These are phyloP conservation scores for Centropus bengalensis DNA, from an alignment of 2,113 vertebrate genomes.

Conservation along the genomic window DNA sequence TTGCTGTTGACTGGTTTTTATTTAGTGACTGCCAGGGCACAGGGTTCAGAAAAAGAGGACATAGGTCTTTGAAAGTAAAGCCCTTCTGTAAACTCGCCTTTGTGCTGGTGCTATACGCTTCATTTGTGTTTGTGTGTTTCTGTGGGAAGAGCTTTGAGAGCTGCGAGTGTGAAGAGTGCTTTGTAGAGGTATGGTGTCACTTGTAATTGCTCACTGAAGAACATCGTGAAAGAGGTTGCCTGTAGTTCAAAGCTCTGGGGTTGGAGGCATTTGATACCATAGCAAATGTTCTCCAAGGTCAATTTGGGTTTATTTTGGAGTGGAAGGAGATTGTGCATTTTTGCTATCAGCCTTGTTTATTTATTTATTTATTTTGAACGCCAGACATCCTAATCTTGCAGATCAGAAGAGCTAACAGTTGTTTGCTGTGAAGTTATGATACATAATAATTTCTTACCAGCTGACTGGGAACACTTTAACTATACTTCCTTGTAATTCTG, in stretches of 20 bases:
- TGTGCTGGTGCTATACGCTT: background rate
- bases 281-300: background rate
- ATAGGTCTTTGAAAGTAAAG: background rate
- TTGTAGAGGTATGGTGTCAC: background rate
- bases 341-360: background rate
- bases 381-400: background rate
- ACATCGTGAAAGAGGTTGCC: background rate
- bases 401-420: background rate
- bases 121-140: background rate
- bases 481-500: background rate
- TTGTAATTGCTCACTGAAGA: background rate
- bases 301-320: background rate
- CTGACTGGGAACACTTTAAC: background rate
- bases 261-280: background rate
- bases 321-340: background rate
- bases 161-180: background rate
- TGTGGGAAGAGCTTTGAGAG: background rate
- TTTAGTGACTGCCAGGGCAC: background rate
- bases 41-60: background rate
- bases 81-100: background rate
- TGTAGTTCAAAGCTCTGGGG: background rate
- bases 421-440: background rate
- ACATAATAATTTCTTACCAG: background rate
- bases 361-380: background rate
- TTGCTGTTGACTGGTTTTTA: background rate